Evolutionary conservation across 2,888 invertebrate genomes (phyloP), one percentile per base, ranked within the genome.

Genomic region (Parnassius orleans): DNA sequence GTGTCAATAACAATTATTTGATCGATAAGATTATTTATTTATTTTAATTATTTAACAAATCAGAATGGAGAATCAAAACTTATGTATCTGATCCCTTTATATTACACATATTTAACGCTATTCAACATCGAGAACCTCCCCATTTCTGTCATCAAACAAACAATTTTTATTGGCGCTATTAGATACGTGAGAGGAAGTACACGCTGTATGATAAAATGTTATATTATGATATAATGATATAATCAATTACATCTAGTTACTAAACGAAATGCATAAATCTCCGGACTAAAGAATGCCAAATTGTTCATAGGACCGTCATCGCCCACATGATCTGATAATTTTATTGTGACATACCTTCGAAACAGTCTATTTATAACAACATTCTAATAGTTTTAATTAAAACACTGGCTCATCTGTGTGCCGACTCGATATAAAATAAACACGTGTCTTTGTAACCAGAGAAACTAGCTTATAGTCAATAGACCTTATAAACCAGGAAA

Each of bases 311-410:
- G 33, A 33, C 33, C 33, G 33, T 33, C 58, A 24, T 54, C 62
- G 44, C 48, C 54, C 43, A 47, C 57, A 48, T 51, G 33, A n/a
- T 46, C 54, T 48, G 56, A 33, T 15, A 41, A 54, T 3, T 58
- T 51, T 54, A 59, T n/a, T 43, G 57, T 57, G 46, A 63, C 52
- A 19, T 42, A 9, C 42, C 11, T 15, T 46, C 2, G 41, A 47
- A 48, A 53, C 51, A 15, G 41, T 56, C 47, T 52, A n/a, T 46
- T 61, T 47, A 51, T 55, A 46, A 11, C 41, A 54, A 61, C 24
- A 52, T 41, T 55, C n/a, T 60, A 57, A n/a, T 24, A 14, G 3
- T 56, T 52, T 48, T 52, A 61, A 52, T 33, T 61, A 41, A 9
- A 53, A 41, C 7, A 9, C 5, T 7, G 12, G 2, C 14, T 14